Evolutionary conservation across 92 coral and sea anemone genomes (phyloP), one percentile per base, ranked within the genome.

Genomic region (Actinostola sp.): DNA sequence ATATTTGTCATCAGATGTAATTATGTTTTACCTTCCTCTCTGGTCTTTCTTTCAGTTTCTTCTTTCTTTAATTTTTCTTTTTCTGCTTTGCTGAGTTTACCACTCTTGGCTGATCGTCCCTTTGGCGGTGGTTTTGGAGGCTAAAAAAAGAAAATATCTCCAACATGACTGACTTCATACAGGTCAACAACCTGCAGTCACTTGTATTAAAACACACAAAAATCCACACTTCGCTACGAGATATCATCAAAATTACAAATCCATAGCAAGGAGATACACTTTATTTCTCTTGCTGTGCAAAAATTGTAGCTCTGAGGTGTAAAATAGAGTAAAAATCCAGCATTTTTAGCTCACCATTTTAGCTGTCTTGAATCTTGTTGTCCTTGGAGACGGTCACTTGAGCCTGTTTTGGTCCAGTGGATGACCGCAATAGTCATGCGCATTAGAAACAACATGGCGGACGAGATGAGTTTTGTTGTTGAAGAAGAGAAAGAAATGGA

Each of bases 1-100:
- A n/a, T n/a, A n/a, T n/a, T n/a, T n/a, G n/a, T n/a, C n/a, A n/a
- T n/a, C n/a, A n/a, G n/a, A n/a, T n/a, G n/a, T n/a, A n/a, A n/a
- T n/a, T n/a, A n/a, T n/a, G n/a, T n/a, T n/a, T 25, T 24, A 93
- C 98, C 98, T 83, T 91, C 98, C 67, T 93, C 98, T 63, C 63
- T 90, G 25, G 97, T 93, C 64, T 91, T 93, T 35, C 73, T 77
- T 62, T 93, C 98, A 35, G 97, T 90, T 79, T 93, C 98, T 91
- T 93, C 98, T 80, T 91, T 93, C 64, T 93, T 93, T 38, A 93
- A 61, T 55, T 80, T 93, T 77, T 93, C 98, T 67, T 91, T 93
- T 58, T 93, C 98, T 34, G 97, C 98, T 85, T 93, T 93, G 67
- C 88, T 82, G 4, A 91, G 88, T 57, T 93, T 89, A 30, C 89